A percentile compares a stretch with the other conserved stretches of the same genome.
Evolutionary conservation across 1,140 invertebrate genomes (phyloP).

Genomic region (Drosophila repleta): DNA sequence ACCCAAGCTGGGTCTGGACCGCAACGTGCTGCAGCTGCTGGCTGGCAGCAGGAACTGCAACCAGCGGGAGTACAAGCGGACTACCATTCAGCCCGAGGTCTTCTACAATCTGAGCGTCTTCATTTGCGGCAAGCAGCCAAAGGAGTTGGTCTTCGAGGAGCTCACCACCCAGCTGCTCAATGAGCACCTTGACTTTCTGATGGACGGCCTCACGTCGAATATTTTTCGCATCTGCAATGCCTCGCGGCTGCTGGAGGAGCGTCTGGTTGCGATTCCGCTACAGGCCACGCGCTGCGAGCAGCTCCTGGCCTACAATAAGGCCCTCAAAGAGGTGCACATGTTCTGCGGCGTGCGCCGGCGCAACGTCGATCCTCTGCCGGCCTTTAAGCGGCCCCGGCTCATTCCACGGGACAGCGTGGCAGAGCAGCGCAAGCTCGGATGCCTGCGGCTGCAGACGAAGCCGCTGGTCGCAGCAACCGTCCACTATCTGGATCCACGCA

Average conservation of each 20-base stretch:
- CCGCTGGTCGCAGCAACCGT: neutral
- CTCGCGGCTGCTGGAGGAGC: neutral
- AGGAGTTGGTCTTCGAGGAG: slow-evolving; percentile 9
- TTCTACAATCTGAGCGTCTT: slow-evolving; percentile 21
- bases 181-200: neutral
- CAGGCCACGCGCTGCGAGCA: neutral
- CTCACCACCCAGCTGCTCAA: neutral
- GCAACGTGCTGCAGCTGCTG: neutral
- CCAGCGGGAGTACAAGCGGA: neutral
- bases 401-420: too few relatives aligned
- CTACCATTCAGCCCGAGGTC: neutral
- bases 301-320: neutral
- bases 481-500: slow-evolving; percentile 19
- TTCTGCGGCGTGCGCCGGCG: neutral
- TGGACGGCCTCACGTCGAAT: slow-evolving; percentile 13
- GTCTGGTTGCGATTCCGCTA: neutral
- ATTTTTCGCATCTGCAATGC: slow-evolving; percentile 26
- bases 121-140: neutral
- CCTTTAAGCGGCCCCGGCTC: neutral
- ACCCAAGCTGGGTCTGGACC: too few relatives aligned
- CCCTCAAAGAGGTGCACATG: neutral
- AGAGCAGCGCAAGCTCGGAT: neutral
- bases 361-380: neutral
- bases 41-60: too few relatives aligned
- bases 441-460: neutral